A percentile compares a stretch with the other conserved stretches of the same genome.
Evolutionary conservation across 2,797 vertebrate genomes (phyloP).

Genomic region (Dermochelys coriacea): DNA sequence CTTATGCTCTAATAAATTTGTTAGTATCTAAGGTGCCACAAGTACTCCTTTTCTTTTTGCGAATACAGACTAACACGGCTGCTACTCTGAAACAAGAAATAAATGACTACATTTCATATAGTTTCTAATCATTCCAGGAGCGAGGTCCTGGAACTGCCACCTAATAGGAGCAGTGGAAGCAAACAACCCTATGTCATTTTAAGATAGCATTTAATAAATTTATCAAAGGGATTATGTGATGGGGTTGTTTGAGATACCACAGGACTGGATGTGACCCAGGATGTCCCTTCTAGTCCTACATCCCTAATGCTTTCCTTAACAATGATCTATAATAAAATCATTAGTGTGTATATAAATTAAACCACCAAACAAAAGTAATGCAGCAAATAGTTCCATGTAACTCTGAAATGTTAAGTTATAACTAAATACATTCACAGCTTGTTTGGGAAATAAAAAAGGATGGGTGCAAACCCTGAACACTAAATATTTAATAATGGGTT

Average conservation of each 20-base stretch:
- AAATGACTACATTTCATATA: background rate
- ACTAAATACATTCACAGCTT: background rate
- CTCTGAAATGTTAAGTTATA: background rate
- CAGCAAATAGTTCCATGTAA: background rate
- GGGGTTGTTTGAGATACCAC: background rate
- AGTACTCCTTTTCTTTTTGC: too few relatives aligned
- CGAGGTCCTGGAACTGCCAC: background rate
- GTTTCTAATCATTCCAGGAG: background rate
- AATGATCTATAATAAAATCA: background rate
- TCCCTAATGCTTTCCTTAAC: background rate
- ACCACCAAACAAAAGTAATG: background rate
- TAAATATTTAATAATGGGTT: slow-evolving; percentile 5
- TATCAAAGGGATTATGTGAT: background rate
- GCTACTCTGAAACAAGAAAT: too few relatives aligned
- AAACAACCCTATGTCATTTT: background rate
- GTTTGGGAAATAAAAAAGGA: slow-evolving; percentile 10
- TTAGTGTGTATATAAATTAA: fast-evolving
- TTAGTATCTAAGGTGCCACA: too few relatives aligned
- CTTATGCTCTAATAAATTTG: too few relatives aligned
- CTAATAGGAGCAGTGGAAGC: background rate
- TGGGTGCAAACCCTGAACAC: background rate
- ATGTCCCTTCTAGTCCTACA: background rate
- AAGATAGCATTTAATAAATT: background rate
- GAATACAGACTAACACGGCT: too few relatives aligned
- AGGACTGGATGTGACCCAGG: background rate